Evolutionary conservation across 1,140 invertebrate species (phyloP).

Genomic region (Dendroctonus valens): DNA sequence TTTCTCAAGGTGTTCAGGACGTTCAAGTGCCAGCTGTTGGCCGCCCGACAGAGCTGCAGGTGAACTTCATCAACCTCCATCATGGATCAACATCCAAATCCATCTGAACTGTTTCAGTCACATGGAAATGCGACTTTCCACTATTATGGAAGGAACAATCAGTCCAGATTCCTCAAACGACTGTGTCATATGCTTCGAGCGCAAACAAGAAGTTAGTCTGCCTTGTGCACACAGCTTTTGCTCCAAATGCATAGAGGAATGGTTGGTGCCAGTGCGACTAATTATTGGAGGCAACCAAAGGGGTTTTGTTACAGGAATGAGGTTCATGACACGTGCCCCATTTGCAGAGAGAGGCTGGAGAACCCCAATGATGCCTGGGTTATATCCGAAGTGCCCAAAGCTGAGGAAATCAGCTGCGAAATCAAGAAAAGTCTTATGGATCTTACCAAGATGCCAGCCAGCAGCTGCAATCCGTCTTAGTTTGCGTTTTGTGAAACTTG

Average conservation of each 20-base stretch:
- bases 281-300: slow-evolving; percentile 3
- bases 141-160: slow-evolving; percentile 28
- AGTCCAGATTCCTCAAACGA: slow-evolving; percentile 7
- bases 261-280: slow-evolving; percentile 48
- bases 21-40: slow-evolving; percentile 49
- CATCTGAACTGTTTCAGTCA: neutral
- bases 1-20: slow-evolving; percentile 59
- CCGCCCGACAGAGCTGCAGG: slow-evolving; percentile 43
- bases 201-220: slow-evolving; percentile 63
- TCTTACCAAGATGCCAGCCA: slow-evolving; percentile 39
- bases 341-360: slow-evolving; percentile 62
- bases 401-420: slow-evolving; percentile 61
- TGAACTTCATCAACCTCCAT: neutral
- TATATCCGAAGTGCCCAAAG: slow-evolving; percentile 62
- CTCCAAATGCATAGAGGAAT: slow-evolving; percentile 66
- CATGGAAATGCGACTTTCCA: slow-evolving; percentile 34
- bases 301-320: slow-evolving; percentile 58
- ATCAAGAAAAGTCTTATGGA: slow-evolving; percentile 49
- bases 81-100: no score
- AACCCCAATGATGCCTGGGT: slow-evolving; percentile 68
- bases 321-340: slow-evolving; percentile 65
- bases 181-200: slow-evolving; percentile 71
- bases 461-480: slow-evolving; percentile 39
- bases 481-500: neutral
- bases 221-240: slow-evolving; percentile 70